A percentile compares a stretch with the other conserved stretches of the same genome.
Conservation (phyloP, 2,113 vertebrate species). For the Scytalopus superciliaris region DNA sequence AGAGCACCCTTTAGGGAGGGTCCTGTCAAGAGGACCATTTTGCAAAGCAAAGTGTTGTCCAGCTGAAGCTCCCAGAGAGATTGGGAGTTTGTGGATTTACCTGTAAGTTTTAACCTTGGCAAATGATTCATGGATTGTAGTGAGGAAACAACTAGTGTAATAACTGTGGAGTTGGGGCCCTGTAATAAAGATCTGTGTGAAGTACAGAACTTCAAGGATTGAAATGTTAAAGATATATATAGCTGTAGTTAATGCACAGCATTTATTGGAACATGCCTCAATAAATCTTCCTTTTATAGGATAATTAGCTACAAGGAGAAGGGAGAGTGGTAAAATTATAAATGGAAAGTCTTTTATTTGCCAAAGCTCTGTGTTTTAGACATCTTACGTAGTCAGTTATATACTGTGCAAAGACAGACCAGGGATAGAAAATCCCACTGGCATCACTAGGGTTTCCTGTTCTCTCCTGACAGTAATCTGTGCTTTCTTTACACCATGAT, state of each 20-base stretch:
- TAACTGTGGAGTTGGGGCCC: background rate
- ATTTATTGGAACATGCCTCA: constrained; percentile 37
- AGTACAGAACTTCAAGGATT: background rate
- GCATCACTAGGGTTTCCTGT: constrained; percentile 52
- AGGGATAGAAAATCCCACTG: constrained; percentile 53
- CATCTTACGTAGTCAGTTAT: constrained; percentile 14
- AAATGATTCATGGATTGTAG: background rate
- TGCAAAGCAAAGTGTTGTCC: background rate
- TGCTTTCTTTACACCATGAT: constrained; percentile 39
- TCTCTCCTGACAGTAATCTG: constrained; percentile 48
- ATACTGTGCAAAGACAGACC: constrained; percentile 44
- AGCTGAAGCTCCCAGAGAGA: background rate
- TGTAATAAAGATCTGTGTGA: background rate
- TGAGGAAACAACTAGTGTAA: background rate
- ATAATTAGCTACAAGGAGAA: constrained; percentile 17
- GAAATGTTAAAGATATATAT: background rate
- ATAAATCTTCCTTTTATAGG: constrained; percentile 48
- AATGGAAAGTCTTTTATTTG: constrained; percentile 69
- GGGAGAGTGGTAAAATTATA: constrained; percentile 49
- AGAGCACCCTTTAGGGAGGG: background rate
- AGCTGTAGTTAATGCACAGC: constrained; percentile 24
- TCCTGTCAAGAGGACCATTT: background rate
- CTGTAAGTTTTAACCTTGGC: background rate
- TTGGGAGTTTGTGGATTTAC: background rate
- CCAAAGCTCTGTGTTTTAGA: constrained; percentile 63